These are phyloP conservation scores for Psittacus erithacus DNA, from an alignment of 2,113 vertebrate species.

Conservation along the genomic window DNA sequence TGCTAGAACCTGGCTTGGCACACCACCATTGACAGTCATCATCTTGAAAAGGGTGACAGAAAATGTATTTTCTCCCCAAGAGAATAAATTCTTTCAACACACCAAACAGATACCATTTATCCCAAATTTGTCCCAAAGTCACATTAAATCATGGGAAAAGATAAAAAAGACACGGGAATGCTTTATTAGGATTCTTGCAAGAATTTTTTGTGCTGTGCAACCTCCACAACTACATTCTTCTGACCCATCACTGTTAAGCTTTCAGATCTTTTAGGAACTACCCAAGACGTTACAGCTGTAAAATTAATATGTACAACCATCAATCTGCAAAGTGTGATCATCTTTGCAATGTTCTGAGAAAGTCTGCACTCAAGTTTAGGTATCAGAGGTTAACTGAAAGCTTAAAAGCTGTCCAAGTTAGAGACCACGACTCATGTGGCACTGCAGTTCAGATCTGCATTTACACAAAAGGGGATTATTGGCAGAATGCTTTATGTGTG, in stretches of 20 bases:
- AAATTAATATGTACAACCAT: background rate
- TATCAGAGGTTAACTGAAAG: background rate
- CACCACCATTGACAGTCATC: background rate
- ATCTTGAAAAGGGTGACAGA: background rate
- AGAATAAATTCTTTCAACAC: background rate
- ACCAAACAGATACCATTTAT: background rate
- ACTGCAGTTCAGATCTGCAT: background rate
- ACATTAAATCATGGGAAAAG: background rate
- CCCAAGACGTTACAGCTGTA: background rate
- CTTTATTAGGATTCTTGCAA: background rate
- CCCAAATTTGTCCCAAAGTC: background rate
- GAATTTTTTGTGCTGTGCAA: background rate
- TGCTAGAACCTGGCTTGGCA: conserved; percentile 11
- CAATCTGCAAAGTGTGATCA: background rate
- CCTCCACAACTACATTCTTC: background rate
- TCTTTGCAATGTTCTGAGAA: background rate
- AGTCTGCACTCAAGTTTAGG: background rate
- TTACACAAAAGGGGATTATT: background rate
- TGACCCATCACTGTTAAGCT: background rate
- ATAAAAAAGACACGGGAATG: background rate
- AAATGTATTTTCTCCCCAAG: background rate
- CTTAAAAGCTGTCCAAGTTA: background rate
- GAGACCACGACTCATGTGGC: accelerated
- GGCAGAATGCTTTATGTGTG: background rate
- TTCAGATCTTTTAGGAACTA: background rate